Evolutionary conservation across 2,888 invertebrate genomes (phyloP).

Genomic region (Stenolophus ochropezus): DNA sequence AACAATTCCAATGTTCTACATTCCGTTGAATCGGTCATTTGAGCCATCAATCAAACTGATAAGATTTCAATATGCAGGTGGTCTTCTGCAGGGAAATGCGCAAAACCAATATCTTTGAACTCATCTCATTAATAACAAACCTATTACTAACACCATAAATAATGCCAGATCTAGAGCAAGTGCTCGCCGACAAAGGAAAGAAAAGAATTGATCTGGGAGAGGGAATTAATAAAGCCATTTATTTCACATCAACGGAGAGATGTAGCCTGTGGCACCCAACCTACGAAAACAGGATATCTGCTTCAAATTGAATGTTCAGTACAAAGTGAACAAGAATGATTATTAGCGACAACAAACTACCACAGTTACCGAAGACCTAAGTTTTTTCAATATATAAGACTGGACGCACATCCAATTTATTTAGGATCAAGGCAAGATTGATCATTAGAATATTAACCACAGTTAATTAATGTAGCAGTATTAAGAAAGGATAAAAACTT

Average conservation of each 20-base stretch:
- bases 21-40: background rate
- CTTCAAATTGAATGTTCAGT: constrained; percentile 37
- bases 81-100: background rate
- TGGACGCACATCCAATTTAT: too few species aligned
- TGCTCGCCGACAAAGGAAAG: constrained; percentile 18
- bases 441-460: too few species aligned
- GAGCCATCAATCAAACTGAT: background rate
- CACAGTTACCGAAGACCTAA: too few species aligned
- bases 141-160: constrained; percentile 19
- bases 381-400: too few species aligned
- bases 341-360: constrained; percentile 30
- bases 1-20: background rate
- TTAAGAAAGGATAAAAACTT: too few species aligned
- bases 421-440: too few species aligned
- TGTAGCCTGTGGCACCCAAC: background rate
- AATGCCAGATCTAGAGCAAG: background rate
- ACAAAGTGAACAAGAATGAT: background rate
- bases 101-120: constrained; percentile 8
- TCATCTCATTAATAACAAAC: constrained; percentile 28
- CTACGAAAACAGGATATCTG: constrained; percentile 23
- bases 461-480: too few species aligned
- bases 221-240: constrained; percentile 40
- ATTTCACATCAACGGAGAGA: constrained; percentile 18
- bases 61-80: background rate
- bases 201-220: background rate